Base-by-base conservation (phyloP, 2,888 invertebrate species). In the Myopa tessellatipennis region DNA sequence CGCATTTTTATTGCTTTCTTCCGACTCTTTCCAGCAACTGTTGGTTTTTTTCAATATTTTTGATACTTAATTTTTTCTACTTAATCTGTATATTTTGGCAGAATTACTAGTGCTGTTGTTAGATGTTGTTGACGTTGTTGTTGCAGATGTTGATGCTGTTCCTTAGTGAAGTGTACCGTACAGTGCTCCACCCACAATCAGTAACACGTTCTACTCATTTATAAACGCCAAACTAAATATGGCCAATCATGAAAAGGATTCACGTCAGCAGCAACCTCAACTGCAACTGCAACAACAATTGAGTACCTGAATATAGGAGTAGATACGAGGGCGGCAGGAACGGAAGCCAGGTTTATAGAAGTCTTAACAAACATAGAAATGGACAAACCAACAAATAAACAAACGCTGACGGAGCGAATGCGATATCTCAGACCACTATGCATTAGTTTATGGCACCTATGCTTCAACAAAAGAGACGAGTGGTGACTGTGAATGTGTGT, bases 221-320 rank as follows among this genome's bases (percentile, higher is more conserved):
- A 55, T 38, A 72, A 72, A 60, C 60, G 60, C 67, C 34, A 67
- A 74, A 74, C 74, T 74, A 74, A 74, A 74, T 67, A 74, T 65
- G 74, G 38, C 65, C 65, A 74, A 55, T 67, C 74, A 74, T 74
- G 74, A 74, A 74, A 65, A 55, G 60, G 36, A 38, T 34, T 36
- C 36, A 16, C 36, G 58, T 14, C 34, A 63, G 4, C 18, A 5
- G 16, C 63, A 63, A 45, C 4, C 50, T 65, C 65, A 50, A 45
- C 40, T 36, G 36, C 38, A 71, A 55, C n/a, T 4, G n/a, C n/a
- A 40, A 36, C 45, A 68, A 40, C 7, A 45, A 12, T 34, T 12
- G 26, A 18, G 26, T 58, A n/a, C 58, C 58, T 4, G 58, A 58
- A 58, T 58, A n/a, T 45, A 6, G 45, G 3, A 45, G 7, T 45